Evolutionary conservation across 2,888 invertebrate genomes (phyloP).

Genomic region (Ophion obscuratus): DNA sequence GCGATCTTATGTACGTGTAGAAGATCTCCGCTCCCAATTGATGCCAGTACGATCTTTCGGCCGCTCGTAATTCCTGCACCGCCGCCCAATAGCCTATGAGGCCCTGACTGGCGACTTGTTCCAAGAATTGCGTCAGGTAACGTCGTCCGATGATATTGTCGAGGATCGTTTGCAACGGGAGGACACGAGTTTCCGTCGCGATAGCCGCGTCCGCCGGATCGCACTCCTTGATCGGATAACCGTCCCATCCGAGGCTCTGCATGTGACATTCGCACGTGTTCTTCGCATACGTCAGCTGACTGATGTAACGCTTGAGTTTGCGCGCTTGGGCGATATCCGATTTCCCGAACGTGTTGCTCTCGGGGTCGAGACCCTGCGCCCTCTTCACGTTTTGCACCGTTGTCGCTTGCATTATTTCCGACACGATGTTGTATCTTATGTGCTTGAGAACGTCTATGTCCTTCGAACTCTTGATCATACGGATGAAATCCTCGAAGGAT

Average conservation of each 20-base stretch:
- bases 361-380: slow-evolving; percentile 91
- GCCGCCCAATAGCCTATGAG: slow-evolving; percentile 94
- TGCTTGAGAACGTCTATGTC: slow-evolving; percentile 93
- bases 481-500: slow-evolving; percentile 95
- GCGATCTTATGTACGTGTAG: slow-evolving; percentile 93
- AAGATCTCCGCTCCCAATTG: slow-evolving; percentile 96
- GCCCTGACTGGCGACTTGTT: slow-evolving; percentile 93
- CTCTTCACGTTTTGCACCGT: slow-evolving; percentile 95
- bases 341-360: slow-evolving; percentile 86
- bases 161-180: slow-evolving; percentile 90
- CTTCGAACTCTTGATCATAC: slow-evolving; percentile 92
- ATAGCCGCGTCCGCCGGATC: slow-evolving; percentile 76
- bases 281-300: slow-evolving; percentile 92
- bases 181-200: slow-evolving; percentile 80
- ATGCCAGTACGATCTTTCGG: slow-evolving; percentile 92
- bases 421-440: slow-evolving; percentile 94
- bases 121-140: slow-evolving; percentile 92
- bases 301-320: slow-evolving; percentile 93
- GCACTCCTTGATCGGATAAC: slow-evolving; percentile 83
- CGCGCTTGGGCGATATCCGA: slow-evolving; percentile 92
- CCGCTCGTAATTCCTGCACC: slow-evolving; percentile 92
- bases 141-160: slow-evolving; percentile 92
- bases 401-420: slow-evolving; percentile 97
- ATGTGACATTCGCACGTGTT: slow-evolving; percentile 92
- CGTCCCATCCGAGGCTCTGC: slow-evolving; percentile 91